Evolutionary conservation across 2,797 vertebrate genomes (phyloP), one percentile per base, ranked within the genome.

Genomic region (Myioborus miniatus): DNA sequence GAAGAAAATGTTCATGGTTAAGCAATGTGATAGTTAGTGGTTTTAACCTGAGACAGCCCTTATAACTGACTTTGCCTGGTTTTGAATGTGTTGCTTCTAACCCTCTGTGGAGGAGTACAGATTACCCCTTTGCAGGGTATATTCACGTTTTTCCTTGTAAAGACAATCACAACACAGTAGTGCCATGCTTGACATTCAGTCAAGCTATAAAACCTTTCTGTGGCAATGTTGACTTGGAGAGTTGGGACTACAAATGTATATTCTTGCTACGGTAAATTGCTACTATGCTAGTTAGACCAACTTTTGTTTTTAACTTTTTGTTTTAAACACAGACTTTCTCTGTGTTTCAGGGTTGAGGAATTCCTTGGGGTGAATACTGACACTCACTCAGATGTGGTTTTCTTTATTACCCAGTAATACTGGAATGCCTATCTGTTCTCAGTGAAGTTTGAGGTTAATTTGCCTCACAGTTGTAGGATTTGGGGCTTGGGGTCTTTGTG

Each of bases 261-360:
- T 87, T 78, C 47, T 82, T 76, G 27, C 52, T 76, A 14, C 23
- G 76, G 32, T 44, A 86, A 88, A 72, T 84, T 64, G 37, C 30
- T 75, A 39, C 87, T 68, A 43, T 0, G 3, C 27, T 72, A 21
- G 24, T 79, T 83, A n/a, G 20, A 62, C 23, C 11, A 34, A 6
- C 4, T 77, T 64, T 59, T 56, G 29, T 3, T 72, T 92, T 89
- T 80, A 55, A 56, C 37, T 37, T 37, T 37, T 37, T 37, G 37
- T 37, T 37, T 37, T 37, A 37, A 37, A 13, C 12, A 37, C 27
- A 56, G 37, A 32, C 21, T 75, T 90, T 68, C 41, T 94, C 24
- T 75, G 15, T 90, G n/a, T 92, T 95, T 83, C 72, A 75, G 65
- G 30, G 30, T 77, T 86, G 78, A 85, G n/a, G 74, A 86, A 64